Percentiles rank a stretch among this genome's conserved stretches.
Evolutionary conservation across 2,888 invertebrate genomes (phyloP).

Genomic region (Pachliopta kotzebuea): DNA sequence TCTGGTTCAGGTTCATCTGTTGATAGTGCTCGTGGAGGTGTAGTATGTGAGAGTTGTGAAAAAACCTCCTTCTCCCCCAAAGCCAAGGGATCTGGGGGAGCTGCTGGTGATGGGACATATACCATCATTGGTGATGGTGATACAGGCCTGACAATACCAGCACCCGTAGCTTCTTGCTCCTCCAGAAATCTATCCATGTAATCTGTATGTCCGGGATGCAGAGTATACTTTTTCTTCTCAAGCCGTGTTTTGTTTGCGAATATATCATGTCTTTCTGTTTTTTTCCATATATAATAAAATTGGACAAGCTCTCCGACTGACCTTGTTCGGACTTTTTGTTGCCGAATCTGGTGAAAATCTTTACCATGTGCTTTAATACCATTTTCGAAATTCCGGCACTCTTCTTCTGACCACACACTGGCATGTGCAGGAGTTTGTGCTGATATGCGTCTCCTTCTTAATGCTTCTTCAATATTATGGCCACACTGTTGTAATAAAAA

Average conservation of each 20-base stretch:
- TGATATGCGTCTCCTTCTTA: constrained; percentile 88
- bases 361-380: constrained; percentile 96
- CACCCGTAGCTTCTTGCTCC: constrained; percentile 89
- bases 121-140: constrained; percentile 85
- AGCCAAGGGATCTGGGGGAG: constrained; percentile 70
- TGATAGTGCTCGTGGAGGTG: constrained; percentile 61
- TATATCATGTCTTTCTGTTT: constrained; percentile 97
- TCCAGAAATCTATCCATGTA: constrained; percentile 96
- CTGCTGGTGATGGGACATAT: constrained; percentile 61
- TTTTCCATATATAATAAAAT: constrained; percentile 98
- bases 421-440: constrained; percentile 85
- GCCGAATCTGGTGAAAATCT: constrained; percentile 96
- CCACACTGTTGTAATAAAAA: constrained; percentile 95
- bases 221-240: constrained; percentile 95
- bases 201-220: constrained; percentile 96
- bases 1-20: constrained; percentile 71
- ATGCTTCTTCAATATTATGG: constrained; percentile 96
- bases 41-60: constrained; percentile 64
- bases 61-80: constrained; percentile 75
- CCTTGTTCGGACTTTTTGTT: constrained; percentile 95
- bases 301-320: constrained; percentile 98
- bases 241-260: constrained; percentile 92
- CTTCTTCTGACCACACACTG: constrained; percentile 97
- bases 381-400: constrained; percentile 97
- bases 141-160: constrained; percentile 74